Base-by-base conservation (phyloP, 2,888 invertebrate genomes). In the Epinotia ramella region DNA sequence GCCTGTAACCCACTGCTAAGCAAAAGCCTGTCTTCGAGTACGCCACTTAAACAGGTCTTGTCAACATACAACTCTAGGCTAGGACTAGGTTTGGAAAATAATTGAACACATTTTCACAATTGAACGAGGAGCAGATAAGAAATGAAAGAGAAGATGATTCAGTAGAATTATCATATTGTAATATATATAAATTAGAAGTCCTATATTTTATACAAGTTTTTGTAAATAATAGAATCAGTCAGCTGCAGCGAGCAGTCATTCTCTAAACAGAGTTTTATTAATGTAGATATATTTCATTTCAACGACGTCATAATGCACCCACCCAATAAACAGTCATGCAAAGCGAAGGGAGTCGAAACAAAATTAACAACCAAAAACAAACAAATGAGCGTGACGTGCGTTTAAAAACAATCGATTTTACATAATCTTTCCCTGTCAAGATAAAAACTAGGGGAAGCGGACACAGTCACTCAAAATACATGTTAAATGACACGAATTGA, bases 401-500 rank as follows among this genome's bases (percentile, higher is more conserved):
- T 24, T 68, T 40, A 20, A 60, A 46, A 60, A 69, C 59, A 69
- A 69, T 69, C 28, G 69, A 60, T 69, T 46, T 49, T 69, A 59
- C 28, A 62, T 28, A 60, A 57, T 46, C 16, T 16, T 20, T 59
- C 28, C 6, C 59, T 20, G 18, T 20, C 68, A 44, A 68, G 59
- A 68, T 59, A 68, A 69, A 46, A n/a, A 60, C 66, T n/a, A 46
- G 69, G 69, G 60, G 18, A 49, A 20, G n/a, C 40, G 20, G 13
- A 70, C 33, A 33, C 11, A 60, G 28, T 44, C 64, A 44, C 64
- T 70, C 53, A 66, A 71, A 72, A 74, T 49, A 53, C 59, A 71
- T 53, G 75, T 70, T 70, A 66, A 70, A 75, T 75, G 65, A 70
- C 60, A 66, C 70, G 70, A 65, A 71, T 66, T 66, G 60, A 75